phyloP scores from a whole-genome alignment of 2,797 vertebrate species.

The Momotus momota region DNA sequence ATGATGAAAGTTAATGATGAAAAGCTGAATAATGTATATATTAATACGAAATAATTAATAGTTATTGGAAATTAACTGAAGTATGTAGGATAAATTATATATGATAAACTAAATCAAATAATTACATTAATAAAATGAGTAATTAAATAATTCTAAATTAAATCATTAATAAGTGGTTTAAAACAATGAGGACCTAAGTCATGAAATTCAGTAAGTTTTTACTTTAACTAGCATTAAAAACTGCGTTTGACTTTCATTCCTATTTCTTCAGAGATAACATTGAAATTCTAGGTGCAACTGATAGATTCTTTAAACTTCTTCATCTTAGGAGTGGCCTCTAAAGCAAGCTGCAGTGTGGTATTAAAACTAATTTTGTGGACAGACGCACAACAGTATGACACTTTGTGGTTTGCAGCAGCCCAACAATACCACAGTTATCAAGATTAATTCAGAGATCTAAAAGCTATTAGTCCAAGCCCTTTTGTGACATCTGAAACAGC shows the following conservation, averaged over 20 bases:
- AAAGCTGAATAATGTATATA: neutral
- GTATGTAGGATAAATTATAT: neutral
- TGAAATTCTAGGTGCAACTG: neutral
- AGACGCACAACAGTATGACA: neutral
- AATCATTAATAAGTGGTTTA: neutral
- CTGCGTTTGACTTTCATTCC: neutral
- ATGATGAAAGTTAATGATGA: neutral
- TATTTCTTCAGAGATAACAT: neutral
- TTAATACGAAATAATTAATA: neutral
- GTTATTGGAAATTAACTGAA: neutral
- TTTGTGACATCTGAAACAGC: neutral
- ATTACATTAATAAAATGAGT: neutral
- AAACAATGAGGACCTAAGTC: neutral
- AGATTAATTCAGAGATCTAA: neutral
- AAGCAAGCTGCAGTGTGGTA: neutral
- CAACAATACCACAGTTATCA: neutral
- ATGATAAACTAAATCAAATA: neutral
- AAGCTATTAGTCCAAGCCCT: neutral
- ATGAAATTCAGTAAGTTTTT: neutral
- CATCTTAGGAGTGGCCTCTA: neutral
- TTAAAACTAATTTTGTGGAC: neutral
- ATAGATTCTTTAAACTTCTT: neutral
- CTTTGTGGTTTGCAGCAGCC: neutral
- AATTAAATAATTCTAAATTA: neutral
- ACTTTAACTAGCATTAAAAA: neutral